A percentile compares a stretch with the other conserved stretches of the same genome.
Conservation (phyloP, 1,140 invertebrate genomes). For the Brachionus rotundiformis region DNA sequence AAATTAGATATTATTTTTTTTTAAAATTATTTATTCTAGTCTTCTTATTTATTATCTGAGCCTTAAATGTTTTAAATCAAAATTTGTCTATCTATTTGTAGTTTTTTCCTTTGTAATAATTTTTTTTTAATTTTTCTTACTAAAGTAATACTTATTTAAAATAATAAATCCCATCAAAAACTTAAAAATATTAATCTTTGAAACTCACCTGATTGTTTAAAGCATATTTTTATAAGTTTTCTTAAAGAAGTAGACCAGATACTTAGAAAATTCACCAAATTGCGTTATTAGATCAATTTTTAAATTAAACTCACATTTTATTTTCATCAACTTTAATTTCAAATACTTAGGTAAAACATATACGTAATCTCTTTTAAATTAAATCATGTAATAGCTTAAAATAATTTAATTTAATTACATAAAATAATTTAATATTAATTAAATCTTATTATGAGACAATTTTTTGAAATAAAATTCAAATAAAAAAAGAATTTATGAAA, state of each 20-base stretch:
- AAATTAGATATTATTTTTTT: neutral
- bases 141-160: too few species aligned
- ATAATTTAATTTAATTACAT: too few species aligned
- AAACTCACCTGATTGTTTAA: neutral
- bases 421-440: too few species aligned
- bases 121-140: too few species aligned
- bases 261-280: too few species aligned
- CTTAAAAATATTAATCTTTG: neutral
- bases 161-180: too few species aligned
- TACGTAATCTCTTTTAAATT: too few species aligned
- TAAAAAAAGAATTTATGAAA: too few species aligned
- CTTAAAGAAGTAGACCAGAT: too few species aligned
- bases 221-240: neutral
- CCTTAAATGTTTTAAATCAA: neutral
- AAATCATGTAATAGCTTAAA: too few species aligned
- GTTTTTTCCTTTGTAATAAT: neutral
- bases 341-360: neutral
- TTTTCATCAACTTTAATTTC: neutral
- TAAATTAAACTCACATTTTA: neutral
- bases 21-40: neutral
- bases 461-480: too few species aligned
- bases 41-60: neutral
- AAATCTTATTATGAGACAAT: too few species aligned
- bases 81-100: neutral
- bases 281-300: neutral